These are phyloP conservation scores for Riptortus pedestris DNA, from an alignment of 1,140 invertebrate species.

Conservation along the genomic window DNA sequence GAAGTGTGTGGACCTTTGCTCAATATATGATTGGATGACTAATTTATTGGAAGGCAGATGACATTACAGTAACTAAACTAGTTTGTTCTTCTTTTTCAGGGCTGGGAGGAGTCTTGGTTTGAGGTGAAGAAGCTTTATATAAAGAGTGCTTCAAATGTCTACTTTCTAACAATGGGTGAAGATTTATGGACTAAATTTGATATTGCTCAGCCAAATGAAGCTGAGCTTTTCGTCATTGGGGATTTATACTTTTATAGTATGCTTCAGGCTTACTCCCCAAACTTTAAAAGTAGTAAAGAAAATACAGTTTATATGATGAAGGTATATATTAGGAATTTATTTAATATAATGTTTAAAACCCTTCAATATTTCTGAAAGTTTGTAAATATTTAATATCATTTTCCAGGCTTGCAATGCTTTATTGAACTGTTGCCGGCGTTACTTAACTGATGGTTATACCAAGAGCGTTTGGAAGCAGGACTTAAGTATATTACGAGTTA, in stretches of 20 bases:
- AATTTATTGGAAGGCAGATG: no score
- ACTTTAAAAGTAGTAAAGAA: not conserved
- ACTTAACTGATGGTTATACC: conserved; percentile 35
- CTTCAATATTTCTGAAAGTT: no score
- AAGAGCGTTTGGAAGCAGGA: not conserved
- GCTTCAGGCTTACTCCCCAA: not conserved
- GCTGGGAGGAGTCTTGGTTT: no score
- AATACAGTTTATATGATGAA: not conserved
- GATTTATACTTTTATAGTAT: not conserved
- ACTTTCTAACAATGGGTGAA: not conserved
- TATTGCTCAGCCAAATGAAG: not conserved
- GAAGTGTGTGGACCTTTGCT: no score
- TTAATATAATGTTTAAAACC: no score
- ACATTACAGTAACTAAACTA: no score
- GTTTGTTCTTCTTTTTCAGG: no score
- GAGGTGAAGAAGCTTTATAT: not conserved
- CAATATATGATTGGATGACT: no score
- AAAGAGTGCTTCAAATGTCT: not conserved
- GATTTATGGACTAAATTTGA: not conserved
- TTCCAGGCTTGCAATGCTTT: not conserved
- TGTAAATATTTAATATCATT: no score
- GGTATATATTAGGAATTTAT: no score
- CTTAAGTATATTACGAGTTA: not conserved
- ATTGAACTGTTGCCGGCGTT: conserved; percentile 18
- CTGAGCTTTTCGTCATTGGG: not conserved